Percentiles rank a stretch among this genome's conserved stretches.
These are phyloP conservation scores for Empidonax traillii DNA, from an alignment of 2,113 vertebrate genomes.

Conservation along the genomic window DNA sequence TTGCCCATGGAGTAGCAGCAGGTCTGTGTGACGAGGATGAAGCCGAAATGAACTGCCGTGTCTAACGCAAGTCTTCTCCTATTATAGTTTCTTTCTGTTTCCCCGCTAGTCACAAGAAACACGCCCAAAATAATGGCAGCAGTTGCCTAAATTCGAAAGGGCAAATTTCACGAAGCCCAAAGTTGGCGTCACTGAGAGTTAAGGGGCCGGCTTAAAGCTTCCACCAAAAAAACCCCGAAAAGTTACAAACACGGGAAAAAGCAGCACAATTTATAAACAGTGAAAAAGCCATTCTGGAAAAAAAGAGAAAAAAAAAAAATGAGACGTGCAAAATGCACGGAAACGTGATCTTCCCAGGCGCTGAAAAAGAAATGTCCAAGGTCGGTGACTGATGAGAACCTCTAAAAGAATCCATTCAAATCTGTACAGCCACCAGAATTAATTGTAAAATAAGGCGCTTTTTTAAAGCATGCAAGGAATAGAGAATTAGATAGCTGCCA, in stretches of 20 bases:
- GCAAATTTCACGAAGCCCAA: not conserved
- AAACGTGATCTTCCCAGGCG: not conserved
- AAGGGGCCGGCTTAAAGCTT: accelerated
- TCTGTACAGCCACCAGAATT: not conserved
- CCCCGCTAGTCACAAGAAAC: not conserved
- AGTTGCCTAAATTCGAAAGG: not conserved
- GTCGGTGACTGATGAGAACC: not conserved
- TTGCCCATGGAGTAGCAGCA: not conserved
- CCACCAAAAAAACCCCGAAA: not conserved
- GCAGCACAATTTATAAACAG: not conserved
- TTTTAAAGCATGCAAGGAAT: not conserved
- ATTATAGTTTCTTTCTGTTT: not conserved
- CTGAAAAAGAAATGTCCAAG: not conserved
- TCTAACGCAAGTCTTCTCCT: not conserved
- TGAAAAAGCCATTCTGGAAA: not conserved
- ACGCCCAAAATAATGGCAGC: not conserved
- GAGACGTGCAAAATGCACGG: not conserved
- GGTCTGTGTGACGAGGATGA: not conserved
- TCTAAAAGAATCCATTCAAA: conserved; percentile 6
- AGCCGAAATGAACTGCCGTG: not conserved
- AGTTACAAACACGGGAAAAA: not conserved
- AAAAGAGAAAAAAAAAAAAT: not conserved
- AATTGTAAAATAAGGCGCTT: not conserved
- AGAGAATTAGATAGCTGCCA: not conserved
- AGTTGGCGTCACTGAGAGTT: not conserved